A percentile compares a stretch with the other conserved stretches of the same genome.
Conservation (phyloP, 2,888 invertebrate genomes). For the Drosophila cracens region DNA sequence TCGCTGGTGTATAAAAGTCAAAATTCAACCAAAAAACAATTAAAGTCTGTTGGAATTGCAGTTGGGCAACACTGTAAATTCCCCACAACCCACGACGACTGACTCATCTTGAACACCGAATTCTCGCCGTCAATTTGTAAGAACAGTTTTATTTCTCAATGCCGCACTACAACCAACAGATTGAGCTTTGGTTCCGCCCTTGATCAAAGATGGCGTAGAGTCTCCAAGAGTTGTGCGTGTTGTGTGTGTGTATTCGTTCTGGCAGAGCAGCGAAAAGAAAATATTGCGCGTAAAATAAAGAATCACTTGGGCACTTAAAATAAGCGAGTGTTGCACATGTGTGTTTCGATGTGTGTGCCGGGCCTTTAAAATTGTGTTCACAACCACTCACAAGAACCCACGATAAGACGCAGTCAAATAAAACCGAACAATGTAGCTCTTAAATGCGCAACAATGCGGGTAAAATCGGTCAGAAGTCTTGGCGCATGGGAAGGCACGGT, state of each 20-base stretch:
- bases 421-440: conserved; percentile 42
- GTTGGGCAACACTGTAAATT: conserved; percentile 2
- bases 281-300: conserved; percentile 22
- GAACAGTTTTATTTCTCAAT: conserved; percentile 21
- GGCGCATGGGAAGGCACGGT: neutral
- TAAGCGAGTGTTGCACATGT: neutral
- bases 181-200: conserved; percentile 5
- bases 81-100: neutral
- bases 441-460: conserved; percentile 23
- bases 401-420: conserved; percentile 20
- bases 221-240: conserved; percentile 6
- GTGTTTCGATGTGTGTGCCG: neutral
- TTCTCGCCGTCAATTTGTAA: conserved; percentile 34
- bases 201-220: neutral
- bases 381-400: conserved; percentile 8
- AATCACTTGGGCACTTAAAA: conserved; percentile 27
- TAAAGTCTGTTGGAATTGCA: conserved; percentile 48
- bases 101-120: conserved; percentile 6
- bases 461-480: neutral
- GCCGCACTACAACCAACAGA: conserved; percentile 8
- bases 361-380: conserved; percentile 9
- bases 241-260: neutral
- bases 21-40: conserved; percentile 44
- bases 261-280: neutral
- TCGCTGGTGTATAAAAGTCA: conserved; percentile 33